A percentile compares a stretch with the other conserved stretches of the same genome.
phyloP scores from a whole-genome alignment of 2,888 invertebrate genomes.

The Tortricodes alternella region DNA sequence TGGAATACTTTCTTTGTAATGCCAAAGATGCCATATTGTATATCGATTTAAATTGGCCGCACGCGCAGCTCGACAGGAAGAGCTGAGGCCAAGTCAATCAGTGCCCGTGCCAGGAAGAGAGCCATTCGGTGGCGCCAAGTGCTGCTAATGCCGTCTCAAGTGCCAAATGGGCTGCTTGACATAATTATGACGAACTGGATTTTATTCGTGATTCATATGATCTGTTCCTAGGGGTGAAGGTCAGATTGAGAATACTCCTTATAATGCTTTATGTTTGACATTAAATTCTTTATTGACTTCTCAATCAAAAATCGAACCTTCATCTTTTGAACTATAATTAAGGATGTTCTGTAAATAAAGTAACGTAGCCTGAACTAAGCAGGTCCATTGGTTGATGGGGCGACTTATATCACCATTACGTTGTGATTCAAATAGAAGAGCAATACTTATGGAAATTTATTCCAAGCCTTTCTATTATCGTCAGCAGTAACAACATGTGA shows the following conservation, averaged over 20 bases:
- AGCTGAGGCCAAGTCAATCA: conserved; percentile 72
- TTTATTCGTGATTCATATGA: conserved; percentile 20
- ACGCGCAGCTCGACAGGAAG: conserved; percentile 43
- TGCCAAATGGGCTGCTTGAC: conserved; percentile 27
- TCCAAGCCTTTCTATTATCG: too few relatives aligned
- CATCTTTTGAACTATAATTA: too few relatives aligned
- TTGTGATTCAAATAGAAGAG: too few relatives aligned
- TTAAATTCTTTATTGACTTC: too few relatives aligned
- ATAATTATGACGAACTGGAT: conserved; percentile 25
- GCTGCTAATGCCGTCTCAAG: conserved; percentile 30
- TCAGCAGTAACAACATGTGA: too few relatives aligned
- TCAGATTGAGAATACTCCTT: neutral
- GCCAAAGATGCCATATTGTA: neutral
- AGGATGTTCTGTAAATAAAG: too few relatives aligned
- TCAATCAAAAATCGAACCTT: too few relatives aligned
- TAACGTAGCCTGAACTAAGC: too few relatives aligned
- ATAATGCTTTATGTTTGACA: too few relatives aligned
- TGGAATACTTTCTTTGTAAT: neutral
- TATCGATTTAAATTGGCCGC: conserved; percentile 19
- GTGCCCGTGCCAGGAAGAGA: conserved; percentile 64
- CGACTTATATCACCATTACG: too few relatives aligned
- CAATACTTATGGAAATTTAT: too few relatives aligned
- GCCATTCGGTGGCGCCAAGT: conserved; percentile 68
- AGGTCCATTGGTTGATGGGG: too few relatives aligned
- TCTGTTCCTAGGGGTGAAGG: neutral